Conservation (phyloP, 2,888 invertebrate genomes). For the Melangyna quadrimaculata region DNA sequence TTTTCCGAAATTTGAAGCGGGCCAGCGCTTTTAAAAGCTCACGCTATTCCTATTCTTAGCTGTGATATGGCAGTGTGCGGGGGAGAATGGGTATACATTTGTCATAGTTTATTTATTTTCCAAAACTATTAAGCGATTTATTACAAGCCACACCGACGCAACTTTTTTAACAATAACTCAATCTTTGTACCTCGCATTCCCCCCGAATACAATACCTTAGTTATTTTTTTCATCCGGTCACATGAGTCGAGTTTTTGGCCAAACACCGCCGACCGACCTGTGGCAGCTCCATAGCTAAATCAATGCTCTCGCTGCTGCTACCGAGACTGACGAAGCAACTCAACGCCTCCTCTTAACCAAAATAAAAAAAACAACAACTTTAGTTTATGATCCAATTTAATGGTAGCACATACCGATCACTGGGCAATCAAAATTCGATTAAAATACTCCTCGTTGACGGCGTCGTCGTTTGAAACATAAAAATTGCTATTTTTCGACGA, state of each 20-base stretch:
- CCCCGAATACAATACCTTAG: neutral
- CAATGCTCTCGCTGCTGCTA: neutral
- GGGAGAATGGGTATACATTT: constrained; percentile 6
- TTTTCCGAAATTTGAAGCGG: neutral
- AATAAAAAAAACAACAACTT: constrained; percentile 22
- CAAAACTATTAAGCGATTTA: constrained; percentile 36
- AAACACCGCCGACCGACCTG: neutral
- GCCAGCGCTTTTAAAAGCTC: neutral
- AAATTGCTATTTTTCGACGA: constrained; percentile 12
- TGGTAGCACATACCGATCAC: constrained; percentile 59
- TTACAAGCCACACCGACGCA: constrained; percentile 32
- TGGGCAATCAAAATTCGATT: constrained; percentile 64
- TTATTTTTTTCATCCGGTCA: neutral
- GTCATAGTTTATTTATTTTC: constrained; percentile 51
- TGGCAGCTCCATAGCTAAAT: neutral
- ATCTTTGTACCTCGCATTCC: constrained; percentile 11
- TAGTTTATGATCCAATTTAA: constrained; percentile 65
- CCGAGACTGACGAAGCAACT: neutral
- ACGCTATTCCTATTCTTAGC: neutral
- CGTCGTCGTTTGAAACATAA: constrained; percentile 1
- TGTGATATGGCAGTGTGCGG: neutral
- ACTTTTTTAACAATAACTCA: constrained; percentile 34
- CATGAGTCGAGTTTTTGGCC: constrained; percentile 20
- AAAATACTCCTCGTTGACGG: constrained; percentile 25
- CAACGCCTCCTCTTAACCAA: neutral